Evolutionary conservation across 2,797 vertebrate species (phyloP), one percentile per base, ranked within the genome.

Genomic region (Cirrhinus molitorella): DNA sequence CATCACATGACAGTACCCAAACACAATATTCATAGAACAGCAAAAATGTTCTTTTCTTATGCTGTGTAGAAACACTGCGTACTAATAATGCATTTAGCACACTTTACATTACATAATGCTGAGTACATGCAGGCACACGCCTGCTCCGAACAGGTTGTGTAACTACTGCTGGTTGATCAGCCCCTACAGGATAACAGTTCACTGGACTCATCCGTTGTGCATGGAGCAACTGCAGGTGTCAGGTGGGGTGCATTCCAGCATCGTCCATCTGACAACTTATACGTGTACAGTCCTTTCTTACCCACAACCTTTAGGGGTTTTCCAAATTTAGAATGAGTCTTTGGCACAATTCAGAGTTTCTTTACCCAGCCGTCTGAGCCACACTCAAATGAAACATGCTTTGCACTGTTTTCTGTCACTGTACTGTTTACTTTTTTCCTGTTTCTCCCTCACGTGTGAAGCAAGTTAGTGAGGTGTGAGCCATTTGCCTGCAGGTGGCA

Each of bases 241-340:
- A n/a, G n/a, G n/a, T n/a, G n/a, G n/a, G 71, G 76, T 28, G 72
- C 81, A 49, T 74, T 76, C 71, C 81, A 83, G 55, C 81, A 83
- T 19, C 23, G 37, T 49, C 81, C 72, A 76, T 75, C 81, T 11
- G 81, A 75, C 17, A 66, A 31, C 13, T 21, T 55, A 43, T 80
- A 61, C 13, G 55, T 73, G 23, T 81, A 65, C 16, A 25, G 67
- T 59, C 68, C 37, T 25, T 25, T 82, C 9, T 74, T 65, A 49
- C 21, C 55, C 80, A 72, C 25, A 21, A 80, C 78, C 23, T 49
- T 49, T 12, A 72, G 70, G 21, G 57, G 43, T 21, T 75, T 65
- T 63, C 67, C 55, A 45, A 83, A 83, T 53, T 70, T 77, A 51
- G 28, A 51, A 43, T 76, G 81, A 7, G 16, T 76, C n/a, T 83